These are phyloP conservation scores for Branchellion lobata DNA, from an alignment of 2,888 invertebrate genomes.

Conservation along the genomic window DNA sequence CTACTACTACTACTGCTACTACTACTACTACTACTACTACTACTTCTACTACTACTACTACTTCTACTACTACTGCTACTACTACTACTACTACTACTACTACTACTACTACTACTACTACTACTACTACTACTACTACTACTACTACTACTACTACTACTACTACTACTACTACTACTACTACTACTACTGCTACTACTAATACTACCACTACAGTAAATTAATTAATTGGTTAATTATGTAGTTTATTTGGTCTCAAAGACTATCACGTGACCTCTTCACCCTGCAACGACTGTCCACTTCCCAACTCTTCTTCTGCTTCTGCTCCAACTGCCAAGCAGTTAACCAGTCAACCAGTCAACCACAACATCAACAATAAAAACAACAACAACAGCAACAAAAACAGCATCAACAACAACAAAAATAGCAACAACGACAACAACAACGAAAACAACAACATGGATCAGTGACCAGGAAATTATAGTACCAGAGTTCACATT, in stretches of 20 bases:
- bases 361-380: too few species aligned
- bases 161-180: conserved; percentile 1
- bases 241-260: too few species aligned
- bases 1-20: conserved; percentile 12
- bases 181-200: neutral
- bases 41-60: conserved; percentile 16
- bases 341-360: too few species aligned
- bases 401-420: conserved; percentile 38
- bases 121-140: conserved; percentile 17
- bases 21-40: conserved; percentile 21
- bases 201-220: too few species aligned
- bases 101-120: conserved; percentile 26
- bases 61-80: conserved; percentile 17
- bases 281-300: conserved; percentile 33
- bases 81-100: conserved; percentile 31
- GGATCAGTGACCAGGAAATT: too few species aligned
- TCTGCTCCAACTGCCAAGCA: neutral
- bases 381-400: too few species aligned
- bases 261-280: neutral
- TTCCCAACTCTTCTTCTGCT: neutral
- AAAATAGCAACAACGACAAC: too few species aligned
- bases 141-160: conserved; percentile 31
- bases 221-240: too few species aligned
- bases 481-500: too few species aligned
- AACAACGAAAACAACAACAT: too few species aligned